A percentile compares a stretch with the other conserved stretches of the same genome.
Evolutionary conservation across 2,888 invertebrate species (phyloP).

Genomic region (Himalopsyche japonica): DNA sequence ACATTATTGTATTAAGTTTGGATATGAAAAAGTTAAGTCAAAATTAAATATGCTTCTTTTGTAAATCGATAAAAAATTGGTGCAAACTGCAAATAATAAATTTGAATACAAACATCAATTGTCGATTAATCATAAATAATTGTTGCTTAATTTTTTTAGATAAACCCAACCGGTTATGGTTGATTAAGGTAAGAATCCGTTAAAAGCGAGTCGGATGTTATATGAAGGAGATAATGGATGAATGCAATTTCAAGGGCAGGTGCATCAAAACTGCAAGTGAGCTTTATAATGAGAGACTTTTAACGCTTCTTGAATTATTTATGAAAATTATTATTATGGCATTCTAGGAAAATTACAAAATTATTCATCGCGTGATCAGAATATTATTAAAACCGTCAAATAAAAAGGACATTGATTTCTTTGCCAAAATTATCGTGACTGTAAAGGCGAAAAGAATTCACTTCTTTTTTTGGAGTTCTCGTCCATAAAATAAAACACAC

Average conservation of each 20-base stretch:
- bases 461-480: no score
- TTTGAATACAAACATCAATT: no score
- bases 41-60: no score
- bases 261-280: background rate
- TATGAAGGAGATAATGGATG: background rate
- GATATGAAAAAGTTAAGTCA: no score
- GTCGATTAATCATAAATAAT: background rate
- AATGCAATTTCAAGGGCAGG: background rate
- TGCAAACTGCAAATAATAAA: no score
- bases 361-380: background rate
- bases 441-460: background rate
- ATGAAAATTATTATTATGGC: background rate
- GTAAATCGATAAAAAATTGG: no score
- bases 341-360: background rate
- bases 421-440: background rate
- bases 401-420: background rate
- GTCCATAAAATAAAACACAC: no score
- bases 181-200: background rate
- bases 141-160: background rate
- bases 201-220: background rate
- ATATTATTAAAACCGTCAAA: background rate
- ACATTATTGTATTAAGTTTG: no score
- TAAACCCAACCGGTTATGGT: background rate
- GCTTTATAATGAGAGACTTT: background rate
- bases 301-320: slow-evolving; percentile 3